Base-by-base conservation (phyloP, 2,888 invertebrate species). In the Notodonta ziczac region DNA sequence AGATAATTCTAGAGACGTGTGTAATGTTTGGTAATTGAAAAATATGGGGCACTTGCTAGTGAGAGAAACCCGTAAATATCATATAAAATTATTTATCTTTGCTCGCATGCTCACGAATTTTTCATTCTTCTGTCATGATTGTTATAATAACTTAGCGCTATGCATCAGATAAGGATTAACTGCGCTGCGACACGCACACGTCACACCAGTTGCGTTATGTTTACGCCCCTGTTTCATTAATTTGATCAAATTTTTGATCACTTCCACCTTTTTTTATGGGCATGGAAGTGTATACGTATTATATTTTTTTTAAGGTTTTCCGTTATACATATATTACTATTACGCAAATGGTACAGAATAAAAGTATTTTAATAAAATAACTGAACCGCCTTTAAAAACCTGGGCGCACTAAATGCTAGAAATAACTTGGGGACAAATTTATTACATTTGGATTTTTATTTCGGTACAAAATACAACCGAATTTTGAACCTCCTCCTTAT, bases 191-290 rank as follows among this genome's bases (percentile, higher is more conserved):
- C 55, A 55, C 55, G 55, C 55, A 40, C 40, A n/a, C 14, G 14
- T 55, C 55, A 40, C 55, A 52, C 52, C 13, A 40, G 39, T 55
- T 55, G 40, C n/a, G n/a, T 39, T 55, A 53, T 24, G 51, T 40
- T 55, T 40, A 39, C 9, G 13, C 32, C 5, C 55, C 14, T 4
- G 5, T 55, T 55, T 40, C 16, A n/a, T 14, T 40, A 40, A 55
- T 54, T 14, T 55, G 55, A 55, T 54, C 52, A 1, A 39, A 54
- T 54, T 54, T 39, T 39, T 54, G 35, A 54, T 39, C 54, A 16
- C 40, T 55, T 55, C 14, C 55, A 5, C 55, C n/a, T 55, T 40
- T n/a, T 55, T 16, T 14, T 1, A n/a, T 24, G 6, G 13, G 5
- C 52, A 52, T 51, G 51, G 24, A 51, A 51, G 16, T 51, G 14